Percentiles rank a stretch among this genome's conserved stretches.
phyloP scores from a whole-genome alignment of 2,888 invertebrate species.

The Elegia similella region DNA sequence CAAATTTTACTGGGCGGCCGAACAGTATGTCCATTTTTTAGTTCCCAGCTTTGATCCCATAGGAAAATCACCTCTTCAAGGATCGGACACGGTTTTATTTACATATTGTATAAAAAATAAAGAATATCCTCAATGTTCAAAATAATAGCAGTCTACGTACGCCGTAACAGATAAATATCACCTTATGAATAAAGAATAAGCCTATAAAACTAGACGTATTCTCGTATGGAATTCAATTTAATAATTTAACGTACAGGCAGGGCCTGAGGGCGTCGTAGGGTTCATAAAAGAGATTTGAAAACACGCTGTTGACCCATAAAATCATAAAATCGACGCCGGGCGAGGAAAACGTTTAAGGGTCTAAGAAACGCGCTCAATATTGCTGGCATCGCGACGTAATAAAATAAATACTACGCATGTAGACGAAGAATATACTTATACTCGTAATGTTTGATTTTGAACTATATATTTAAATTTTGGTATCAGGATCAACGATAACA shows the following conservation, averaged over 20 bases:
- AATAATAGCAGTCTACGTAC: not conserved
- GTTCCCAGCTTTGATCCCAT: too few relatives aligned
- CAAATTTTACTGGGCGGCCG: too few relatives aligned
- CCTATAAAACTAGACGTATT: slow-evolving; percentile 21
- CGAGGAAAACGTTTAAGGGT: slow-evolving; percentile 62
- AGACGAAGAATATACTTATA: too few relatives aligned
- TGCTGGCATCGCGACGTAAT: not conserved
- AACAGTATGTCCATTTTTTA: too few relatives aligned
- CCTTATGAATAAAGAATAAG: slow-evolving; percentile 18
- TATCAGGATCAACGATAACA: too few relatives aligned
- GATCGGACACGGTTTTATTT: too few relatives aligned
- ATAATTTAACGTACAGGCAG: slow-evolving; percentile 59
- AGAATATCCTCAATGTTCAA: not conserved
- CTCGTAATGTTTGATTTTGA: too few relatives aligned
- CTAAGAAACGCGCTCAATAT: slow-evolving; percentile 33
- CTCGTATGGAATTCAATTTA: slow-evolving; percentile 42
- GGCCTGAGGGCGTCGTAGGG: slow-evolving; percentile 41
- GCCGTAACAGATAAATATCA: slow-evolving; percentile 6
- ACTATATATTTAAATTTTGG: too few relatives aligned
- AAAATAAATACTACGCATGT: not conserved
- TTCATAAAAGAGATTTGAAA: slow-evolving; percentile 65
- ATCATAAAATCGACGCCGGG: slow-evolving; percentile 45
- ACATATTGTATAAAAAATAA: too few relatives aligned
- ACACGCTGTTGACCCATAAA: slow-evolving; percentile 62
- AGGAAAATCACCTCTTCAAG: too few relatives aligned